Evolutionary conservation across 1,140 invertebrate genomes (phyloP).

Genomic region (Eupeodes corollae): DNA sequence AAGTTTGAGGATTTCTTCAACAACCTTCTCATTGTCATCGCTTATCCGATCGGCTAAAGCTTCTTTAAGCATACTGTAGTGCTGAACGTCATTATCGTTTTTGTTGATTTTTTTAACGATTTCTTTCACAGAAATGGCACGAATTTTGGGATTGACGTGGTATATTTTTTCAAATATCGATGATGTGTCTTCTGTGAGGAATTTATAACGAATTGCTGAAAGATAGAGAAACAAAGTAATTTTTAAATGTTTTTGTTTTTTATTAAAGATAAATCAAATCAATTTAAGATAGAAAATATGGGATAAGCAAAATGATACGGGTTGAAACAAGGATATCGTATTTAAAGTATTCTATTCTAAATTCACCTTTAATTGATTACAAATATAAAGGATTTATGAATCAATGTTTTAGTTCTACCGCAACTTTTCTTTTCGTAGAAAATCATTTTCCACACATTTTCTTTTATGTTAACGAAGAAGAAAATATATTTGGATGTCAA

Average conservation of each 20-base stretch:
- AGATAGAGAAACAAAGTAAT: background rate
- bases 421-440: no score
- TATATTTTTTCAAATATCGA: conserved; percentile 55
- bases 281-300: no score
- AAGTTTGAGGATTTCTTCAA: conserved; percentile 41
- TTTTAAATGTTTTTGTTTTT: no score
- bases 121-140: conserved; percentile 49
- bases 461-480: no score
- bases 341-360: no score
- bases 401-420: no score
- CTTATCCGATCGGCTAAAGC: conserved; percentile 45
- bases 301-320: no score
- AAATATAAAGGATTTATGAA: no score
- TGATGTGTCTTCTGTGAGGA: conserved; percentile 40
- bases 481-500: no score
- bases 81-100: conserved; percentile 21
- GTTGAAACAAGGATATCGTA: no score
- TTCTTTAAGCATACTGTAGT: conserved; percentile 44
- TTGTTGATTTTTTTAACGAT: conserved; percentile 40
- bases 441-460: no score
- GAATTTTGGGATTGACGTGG: conserved; percentile 47
- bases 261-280: background rate
- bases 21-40: conserved; percentile 45
- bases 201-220: conserved; percentile 42
- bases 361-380: no score